phyloP scores from a whole-genome alignment of 2,113 vertebrate species.

The Ondatra zibethicus region DNA sequence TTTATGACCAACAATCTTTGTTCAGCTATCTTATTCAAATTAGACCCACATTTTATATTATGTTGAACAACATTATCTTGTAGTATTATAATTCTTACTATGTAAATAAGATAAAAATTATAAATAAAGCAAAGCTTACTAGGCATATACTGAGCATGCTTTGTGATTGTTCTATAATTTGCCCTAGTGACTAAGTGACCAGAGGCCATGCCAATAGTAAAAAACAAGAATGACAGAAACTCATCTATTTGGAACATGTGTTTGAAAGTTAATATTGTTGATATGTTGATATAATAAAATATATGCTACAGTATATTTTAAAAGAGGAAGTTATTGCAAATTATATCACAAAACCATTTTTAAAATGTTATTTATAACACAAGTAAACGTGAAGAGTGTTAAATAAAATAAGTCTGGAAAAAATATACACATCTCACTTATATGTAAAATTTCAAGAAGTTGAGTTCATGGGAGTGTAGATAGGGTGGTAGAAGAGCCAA shows the following conservation, averaged over 20 bases:
- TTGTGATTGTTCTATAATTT: background rate
- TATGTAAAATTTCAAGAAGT: background rate
- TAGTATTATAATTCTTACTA: background rate
- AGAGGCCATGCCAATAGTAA: background rate
- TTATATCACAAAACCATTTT: conserved; percentile 12
- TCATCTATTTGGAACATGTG: background rate
- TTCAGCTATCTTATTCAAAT: background rate
- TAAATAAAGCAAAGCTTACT: background rate
- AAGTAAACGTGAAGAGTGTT: background rate
- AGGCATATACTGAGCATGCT: background rate
- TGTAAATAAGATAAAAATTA: background rate
- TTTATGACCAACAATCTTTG: background rate
- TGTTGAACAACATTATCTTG: background rate
- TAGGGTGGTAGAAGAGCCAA: background rate
- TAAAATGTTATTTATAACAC: background rate
- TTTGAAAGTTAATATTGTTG: background rate
- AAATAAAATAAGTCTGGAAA: background rate
- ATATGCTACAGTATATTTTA: background rate
- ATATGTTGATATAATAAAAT: background rate
- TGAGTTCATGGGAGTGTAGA: background rate
- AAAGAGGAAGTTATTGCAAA: background rate
- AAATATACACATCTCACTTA: background rate
- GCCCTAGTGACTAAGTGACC: background rate
- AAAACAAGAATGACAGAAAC: background rate
- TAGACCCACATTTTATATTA: background rate